Evolutionary conservation across 2,888 invertebrate species (phyloP).

Genomic region (Piscicola geometra): DNA sequence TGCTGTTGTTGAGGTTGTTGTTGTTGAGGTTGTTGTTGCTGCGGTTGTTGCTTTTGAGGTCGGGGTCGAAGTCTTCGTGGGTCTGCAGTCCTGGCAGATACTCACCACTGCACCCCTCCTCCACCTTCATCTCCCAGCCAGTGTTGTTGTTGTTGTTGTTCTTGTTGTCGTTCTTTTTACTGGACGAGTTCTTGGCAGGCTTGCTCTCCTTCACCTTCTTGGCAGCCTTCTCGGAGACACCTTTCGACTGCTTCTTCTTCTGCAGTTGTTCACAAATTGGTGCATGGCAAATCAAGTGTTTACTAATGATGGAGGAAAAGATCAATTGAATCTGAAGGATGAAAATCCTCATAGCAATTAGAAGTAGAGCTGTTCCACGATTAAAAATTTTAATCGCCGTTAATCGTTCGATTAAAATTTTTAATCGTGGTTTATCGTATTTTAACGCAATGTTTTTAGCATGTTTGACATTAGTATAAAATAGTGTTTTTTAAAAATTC

Average conservation of each 20-base stretch:
- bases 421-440: too few relatives aligned
- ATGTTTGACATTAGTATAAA: too few relatives aligned
- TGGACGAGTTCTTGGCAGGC: not conserved
- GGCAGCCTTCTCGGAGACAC: not conserved
- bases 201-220: not conserved
- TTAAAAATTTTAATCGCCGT: too few relatives aligned
- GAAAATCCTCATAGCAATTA: too few relatives aligned
- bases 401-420: too few relatives aligned
- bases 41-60: slow-evolving; percentile 1
- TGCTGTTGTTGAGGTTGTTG: slow-evolving; percentile 9
- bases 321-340: too few relatives aligned
- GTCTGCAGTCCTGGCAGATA: not conserved
- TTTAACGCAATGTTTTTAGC: too few relatives aligned
- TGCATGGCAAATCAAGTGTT: too few relatives aligned
- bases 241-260: not conserved
- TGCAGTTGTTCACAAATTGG: not conserved
- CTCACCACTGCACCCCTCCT: not conserved
- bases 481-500: too few relatives aligned
- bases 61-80: not conserved
- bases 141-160: not conserved
- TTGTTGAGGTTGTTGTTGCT: too few relatives aligned
- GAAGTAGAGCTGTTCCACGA: too few relatives aligned
- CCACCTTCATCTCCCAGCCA: not conserved
- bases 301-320: too few relatives aligned
- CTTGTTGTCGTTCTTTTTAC: not conserved